Conservation (phyloP, 1,140 invertebrate species). For the Leptestheria dahalacensis region DNA sequence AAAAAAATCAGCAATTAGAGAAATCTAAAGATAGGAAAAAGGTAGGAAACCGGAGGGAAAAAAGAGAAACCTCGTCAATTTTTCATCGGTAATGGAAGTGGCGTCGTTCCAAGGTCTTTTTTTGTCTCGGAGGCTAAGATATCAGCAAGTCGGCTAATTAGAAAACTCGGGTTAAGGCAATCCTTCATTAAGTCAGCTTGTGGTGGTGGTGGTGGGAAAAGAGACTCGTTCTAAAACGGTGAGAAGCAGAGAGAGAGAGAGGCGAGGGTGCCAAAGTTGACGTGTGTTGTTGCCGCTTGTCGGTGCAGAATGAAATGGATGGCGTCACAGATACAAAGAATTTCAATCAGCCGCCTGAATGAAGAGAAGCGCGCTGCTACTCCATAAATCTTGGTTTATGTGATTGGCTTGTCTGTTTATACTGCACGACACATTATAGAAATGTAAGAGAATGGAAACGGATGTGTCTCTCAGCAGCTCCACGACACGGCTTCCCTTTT, state of each 20-base stretch:
- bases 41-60: too few relatives aligned
- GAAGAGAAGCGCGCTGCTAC: neutral
- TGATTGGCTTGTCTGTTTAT: neutral
- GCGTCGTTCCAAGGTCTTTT: neutral
- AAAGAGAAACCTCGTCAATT: too few relatives aligned
- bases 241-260: neutral
- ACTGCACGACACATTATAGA: neutral
- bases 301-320: neutral
- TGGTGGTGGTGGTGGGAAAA: neutral
- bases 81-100: neutral
- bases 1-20: too few relatives aligned
- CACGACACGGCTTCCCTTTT: neutral
- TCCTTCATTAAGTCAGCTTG: neutral
- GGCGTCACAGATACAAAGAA: neutral
- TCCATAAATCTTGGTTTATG: neutral
- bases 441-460: neutral
- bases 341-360: neutral
- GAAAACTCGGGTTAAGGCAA: neutral
- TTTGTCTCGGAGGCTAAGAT: too few relatives aligned
- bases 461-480: neutral
- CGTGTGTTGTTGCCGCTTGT: too few relatives aligned
- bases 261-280: too few relatives aligned
- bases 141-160: neutral
- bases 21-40: too few relatives aligned
- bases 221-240: neutral